A percentile compares a stretch with the other conserved stretches of the same genome.
Evolutionary conservation across 2,888 invertebrate genomes (phyloP).

Genomic region (Oligia latruncula): DNA sequence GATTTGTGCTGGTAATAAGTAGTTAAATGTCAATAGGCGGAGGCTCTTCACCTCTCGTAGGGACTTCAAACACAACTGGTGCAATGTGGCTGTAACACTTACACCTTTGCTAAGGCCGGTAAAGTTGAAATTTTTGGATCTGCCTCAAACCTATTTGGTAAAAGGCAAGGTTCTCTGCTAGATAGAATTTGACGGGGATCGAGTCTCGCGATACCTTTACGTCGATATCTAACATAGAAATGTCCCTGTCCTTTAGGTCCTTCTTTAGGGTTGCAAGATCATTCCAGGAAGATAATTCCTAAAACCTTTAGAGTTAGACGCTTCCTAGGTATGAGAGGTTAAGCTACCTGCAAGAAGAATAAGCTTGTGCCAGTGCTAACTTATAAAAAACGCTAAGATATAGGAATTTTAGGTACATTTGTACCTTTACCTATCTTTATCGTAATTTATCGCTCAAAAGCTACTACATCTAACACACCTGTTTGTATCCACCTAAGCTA

Average conservation of each 20-base stretch:
- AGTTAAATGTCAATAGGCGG: no score
- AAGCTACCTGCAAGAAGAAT: neutral
- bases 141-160: neutral
- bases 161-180: neutral
- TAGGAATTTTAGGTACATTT: neutral
- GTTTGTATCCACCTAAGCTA: no score
- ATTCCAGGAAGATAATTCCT: neutral
- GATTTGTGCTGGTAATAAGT: no score
- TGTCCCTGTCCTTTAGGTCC: neutral
- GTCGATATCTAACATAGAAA: neutral
- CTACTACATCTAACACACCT: no score
- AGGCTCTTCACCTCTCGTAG: neutral
- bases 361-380: neutral
- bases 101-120: neutral
- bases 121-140: neutral
- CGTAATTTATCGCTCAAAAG: neutral
- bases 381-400: neutral
- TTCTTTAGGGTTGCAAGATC: neutral
- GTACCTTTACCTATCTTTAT: neutral
- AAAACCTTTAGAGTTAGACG: neutral
- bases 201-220: neutral
- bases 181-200: neutral
- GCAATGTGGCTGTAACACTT: neutral
- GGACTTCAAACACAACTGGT: neutral
- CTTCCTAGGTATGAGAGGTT: neutral